Conservation (phyloP, 2,113 vertebrate genomes). For the Dasypus novemcinctus region DNA sequence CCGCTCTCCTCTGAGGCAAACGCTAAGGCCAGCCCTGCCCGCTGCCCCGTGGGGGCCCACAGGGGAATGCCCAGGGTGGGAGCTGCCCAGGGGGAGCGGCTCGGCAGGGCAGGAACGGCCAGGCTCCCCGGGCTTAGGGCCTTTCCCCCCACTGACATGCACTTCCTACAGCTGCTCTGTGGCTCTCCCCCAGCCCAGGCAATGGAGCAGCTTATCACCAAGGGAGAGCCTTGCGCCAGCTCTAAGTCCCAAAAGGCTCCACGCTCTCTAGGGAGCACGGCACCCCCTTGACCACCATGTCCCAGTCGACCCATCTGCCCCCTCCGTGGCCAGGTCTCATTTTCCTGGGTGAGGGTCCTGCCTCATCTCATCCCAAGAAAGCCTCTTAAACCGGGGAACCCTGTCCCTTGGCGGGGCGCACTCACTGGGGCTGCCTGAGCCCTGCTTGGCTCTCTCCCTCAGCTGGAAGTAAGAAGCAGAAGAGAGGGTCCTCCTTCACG, state of each 20-base stretch:
- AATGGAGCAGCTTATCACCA: neutral
- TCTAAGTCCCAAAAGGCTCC: neutral
- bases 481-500: conserved; percentile 70
- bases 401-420: neutral
- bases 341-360: neutral
- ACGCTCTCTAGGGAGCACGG: neutral
- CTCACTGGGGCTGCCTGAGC: neutral
- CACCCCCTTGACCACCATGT: neutral
- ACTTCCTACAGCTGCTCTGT: neutral
- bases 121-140: neutral
- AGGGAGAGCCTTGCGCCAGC: neutral
- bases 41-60: neutral
- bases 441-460: conserved; percentile 9
- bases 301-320: neutral
- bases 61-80: neutral
- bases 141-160: neutral
- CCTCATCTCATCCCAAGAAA: neutral
- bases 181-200: neutral
- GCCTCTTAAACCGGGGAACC: neutral
- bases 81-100: too few species aligned
- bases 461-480: conserved; percentile 72
- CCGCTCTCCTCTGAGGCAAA: neutral
- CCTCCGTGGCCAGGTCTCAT: neutral
- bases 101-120: neutral
- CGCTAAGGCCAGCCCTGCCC: neutral